Evolutionary conservation across 2,888 invertebrate genomes (phyloP).

Genomic region (Incurvaria masculella): DNA sequence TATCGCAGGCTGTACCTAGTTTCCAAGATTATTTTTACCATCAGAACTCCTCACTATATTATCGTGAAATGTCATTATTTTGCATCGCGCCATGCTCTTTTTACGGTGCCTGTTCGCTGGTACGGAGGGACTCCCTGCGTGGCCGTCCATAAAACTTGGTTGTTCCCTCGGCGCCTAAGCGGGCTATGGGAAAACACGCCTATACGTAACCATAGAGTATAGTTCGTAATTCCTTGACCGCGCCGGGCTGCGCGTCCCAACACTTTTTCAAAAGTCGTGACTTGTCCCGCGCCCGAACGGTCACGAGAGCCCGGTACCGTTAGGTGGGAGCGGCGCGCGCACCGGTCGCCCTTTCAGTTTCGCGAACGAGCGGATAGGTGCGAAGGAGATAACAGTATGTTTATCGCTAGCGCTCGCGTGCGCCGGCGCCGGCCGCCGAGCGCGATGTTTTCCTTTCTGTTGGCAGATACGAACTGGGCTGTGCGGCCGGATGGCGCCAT

Average conservation of each 20-base stretch:
- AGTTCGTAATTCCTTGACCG: not conserved
- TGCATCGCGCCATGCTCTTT: too few species aligned
- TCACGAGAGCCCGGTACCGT: too few species aligned
- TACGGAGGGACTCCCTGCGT: not conserved
- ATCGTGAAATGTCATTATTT: too few species aligned
- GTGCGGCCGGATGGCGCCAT: not conserved
- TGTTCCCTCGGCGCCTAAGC: not conserved
- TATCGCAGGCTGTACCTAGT: too few species aligned
- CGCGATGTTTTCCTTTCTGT: not conserved
- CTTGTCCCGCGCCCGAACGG: constrained; percentile 29
- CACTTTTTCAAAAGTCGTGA: constrained; percentile 56
- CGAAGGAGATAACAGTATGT: constrained; percentile 27
- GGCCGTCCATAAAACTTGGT: not conserved
- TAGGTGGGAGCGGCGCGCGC: constrained; percentile 24
- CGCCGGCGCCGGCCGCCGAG: not conserved
- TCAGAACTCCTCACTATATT: too few species aligned
- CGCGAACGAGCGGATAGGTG: constrained; percentile 20
- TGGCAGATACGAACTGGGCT: not conserved
- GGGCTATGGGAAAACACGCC: not conserved
- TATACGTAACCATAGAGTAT: not conserved
- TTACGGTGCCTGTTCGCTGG: too few species aligned
- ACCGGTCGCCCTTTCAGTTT: constrained; percentile 23
- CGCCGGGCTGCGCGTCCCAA: constrained; percentile 22
- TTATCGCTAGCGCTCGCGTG: not conserved
- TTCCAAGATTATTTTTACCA: too few species aligned